Conservation (phyloP, 2,888 invertebrate species). For the Terebella lapidaria region DNA sequence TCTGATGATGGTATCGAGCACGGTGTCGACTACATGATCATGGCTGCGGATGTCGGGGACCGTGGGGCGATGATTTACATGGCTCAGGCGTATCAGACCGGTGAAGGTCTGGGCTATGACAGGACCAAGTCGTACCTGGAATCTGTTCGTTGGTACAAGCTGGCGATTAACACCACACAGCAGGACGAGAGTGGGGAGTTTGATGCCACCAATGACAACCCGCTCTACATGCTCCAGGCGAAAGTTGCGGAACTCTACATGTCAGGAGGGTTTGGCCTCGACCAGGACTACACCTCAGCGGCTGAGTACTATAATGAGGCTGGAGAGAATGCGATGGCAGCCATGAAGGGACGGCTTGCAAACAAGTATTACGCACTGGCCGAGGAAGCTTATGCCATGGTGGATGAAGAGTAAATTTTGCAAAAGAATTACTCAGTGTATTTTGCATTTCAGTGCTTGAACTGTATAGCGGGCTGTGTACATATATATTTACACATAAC, state of each 20-base stretch:
- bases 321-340: slow-evolving; percentile 58
- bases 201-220: slow-evolving; percentile 52
- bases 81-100: slow-evolving; percentile 57
- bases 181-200: slow-evolving; percentile 47
- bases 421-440: too few relatives aligned
- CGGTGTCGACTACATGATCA: slow-evolving; percentile 53
- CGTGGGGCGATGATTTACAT: slow-evolving; percentile 56
- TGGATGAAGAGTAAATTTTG: slow-evolving; percentile 37
- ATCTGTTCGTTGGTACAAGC: slow-evolving; percentile 54
- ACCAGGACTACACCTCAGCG: slow-evolving; percentile 53
- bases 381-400: slow-evolving; percentile 54
- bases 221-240: slow-evolving; percentile 54
- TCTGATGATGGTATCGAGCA: slow-evolving; percentile 42
- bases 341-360: slow-evolving; percentile 59
- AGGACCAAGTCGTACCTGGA: slow-evolving; percentile 40
- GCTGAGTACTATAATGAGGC: slow-evolving; percentile 56
- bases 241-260: slow-evolving; percentile 56
- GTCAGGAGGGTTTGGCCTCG: slow-evolving; percentile 54
- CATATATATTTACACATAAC: too few relatives aligned
- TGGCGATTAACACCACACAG: slow-evolving; percentile 47
- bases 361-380: slow-evolving; percentile 56
- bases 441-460: too few relatives aligned
- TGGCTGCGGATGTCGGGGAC: slow-evolving; percentile 57
- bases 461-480: too few relatives aligned
- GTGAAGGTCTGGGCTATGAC: slow-evolving; percentile 46